These are phyloP conservation scores for Propsilocerus akamusi DNA, from an alignment of 1,140 invertebrate species.

Conservation along the genomic window DNA sequence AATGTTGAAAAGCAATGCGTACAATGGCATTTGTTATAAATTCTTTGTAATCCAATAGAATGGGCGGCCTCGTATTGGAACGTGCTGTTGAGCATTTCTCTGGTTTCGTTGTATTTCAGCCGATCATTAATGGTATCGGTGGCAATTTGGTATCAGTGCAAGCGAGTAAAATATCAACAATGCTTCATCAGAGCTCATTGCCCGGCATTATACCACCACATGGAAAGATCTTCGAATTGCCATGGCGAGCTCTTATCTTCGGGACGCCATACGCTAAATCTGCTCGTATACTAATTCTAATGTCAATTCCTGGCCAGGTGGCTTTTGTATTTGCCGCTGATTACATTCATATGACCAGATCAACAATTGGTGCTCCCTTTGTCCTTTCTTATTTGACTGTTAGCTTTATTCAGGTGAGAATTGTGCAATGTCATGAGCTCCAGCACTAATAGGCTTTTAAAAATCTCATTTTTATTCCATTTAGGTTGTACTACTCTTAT, in stretches of 20 bases:
- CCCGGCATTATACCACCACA: constrained; percentile 57
- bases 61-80: constrained; percentile 65
- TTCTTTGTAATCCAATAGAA: constrained; percentile 29
- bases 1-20: constrained; percentile 14
- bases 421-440: constrained; percentile 3
- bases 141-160: constrained; percentile 96
- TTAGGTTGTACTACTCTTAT: constrained; percentile 63
- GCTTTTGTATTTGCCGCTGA: constrained; percentile 76
- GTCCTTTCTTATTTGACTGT: constrained; percentile 16
- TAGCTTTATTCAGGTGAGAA: constrained; percentile 21
- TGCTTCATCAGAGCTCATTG: constrained; percentile 64
- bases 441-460: no score
- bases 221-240: constrained; percentile 53
- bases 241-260: constrained; percentile 61
- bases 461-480: constrained; percentile 10
- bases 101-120: constrained; percentile 78
- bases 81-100: constrained; percentile 48
- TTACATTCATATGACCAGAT: constrained; percentile 30
- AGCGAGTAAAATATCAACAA: constrained; percentile 83
- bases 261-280: constrained; percentile 58
- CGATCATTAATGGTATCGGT: constrained; percentile 88
- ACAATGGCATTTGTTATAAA: background rate
- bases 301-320: constrained; percentile 84
- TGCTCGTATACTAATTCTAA: constrained; percentile 63
- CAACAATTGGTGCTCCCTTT: constrained; percentile 23